Evolutionary conservation across 2,888 invertebrate species (phyloP).

Genomic region (Parelbella ahira): DNA sequence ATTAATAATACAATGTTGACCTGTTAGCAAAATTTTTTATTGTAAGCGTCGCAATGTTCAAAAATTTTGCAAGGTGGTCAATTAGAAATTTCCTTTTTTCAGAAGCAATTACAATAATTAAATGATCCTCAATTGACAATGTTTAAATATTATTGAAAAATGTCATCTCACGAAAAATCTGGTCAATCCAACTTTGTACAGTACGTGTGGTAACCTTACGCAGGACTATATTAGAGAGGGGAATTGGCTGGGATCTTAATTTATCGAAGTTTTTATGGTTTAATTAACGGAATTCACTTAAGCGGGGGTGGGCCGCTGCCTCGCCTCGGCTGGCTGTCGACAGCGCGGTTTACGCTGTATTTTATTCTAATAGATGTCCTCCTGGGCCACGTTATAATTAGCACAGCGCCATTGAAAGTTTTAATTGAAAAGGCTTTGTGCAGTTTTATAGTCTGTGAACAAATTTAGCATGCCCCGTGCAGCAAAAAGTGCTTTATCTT

Average conservation of each 20-base stretch:
- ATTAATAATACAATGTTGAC: too few relatives aligned
- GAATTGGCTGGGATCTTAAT: conserved; percentile 80
- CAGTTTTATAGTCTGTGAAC: conserved; percentile 71
- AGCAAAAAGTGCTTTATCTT: conserved; percentile 46
- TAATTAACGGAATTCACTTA: conserved; percentile 82
- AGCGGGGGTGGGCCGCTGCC: conserved; percentile 46
- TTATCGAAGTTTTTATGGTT: conserved; percentile 82
- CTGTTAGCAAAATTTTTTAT: too few relatives aligned
- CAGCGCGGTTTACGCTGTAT: conserved; percentile 60
- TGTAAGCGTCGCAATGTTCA: too few relatives aligned
- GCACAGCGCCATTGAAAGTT: conserved; percentile 73
- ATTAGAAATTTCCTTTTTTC: too few relatives aligned
- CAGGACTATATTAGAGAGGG: conserved; percentile 69
- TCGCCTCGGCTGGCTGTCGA: conserved; percentile 42
- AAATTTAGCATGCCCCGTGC: conserved; percentile 61
- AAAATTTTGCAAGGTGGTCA: too few relatives aligned
- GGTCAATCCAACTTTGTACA: conserved; percentile 9
- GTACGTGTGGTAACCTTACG: conserved; percentile 18
- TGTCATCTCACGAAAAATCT: conserved; percentile 1
- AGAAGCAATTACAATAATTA: too few relatives aligned
- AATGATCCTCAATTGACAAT: too few relatives aligned
- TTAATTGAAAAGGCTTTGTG: conserved; percentile 78
- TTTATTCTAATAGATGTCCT: conserved; percentile 72
- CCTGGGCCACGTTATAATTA: conserved; percentile 62
- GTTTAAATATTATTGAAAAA: too few relatives aligned